Conservation (phyloP, 2,888 invertebrate species). For the Cataglyphis livida region DNA sequence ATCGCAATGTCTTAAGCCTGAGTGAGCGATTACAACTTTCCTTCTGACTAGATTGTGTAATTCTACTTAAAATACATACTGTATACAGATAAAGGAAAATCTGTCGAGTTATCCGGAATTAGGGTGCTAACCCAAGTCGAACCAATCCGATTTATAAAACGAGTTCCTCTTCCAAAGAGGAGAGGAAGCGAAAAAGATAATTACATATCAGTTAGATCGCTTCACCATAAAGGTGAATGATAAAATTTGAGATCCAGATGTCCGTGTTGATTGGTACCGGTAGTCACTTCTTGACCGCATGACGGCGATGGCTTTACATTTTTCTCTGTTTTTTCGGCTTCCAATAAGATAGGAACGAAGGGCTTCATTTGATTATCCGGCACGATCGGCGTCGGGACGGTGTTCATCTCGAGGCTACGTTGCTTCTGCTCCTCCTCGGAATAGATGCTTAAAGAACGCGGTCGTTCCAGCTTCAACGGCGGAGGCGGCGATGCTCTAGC, state of each 20-base stretch:
- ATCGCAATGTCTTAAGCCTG: not conserved
- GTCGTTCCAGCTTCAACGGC: slow-evolving; percentile 79
- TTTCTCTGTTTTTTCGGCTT: slow-evolving; percentile 67
- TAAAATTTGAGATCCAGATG: slow-evolving; percentile 92
- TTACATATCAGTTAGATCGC: not conserved
- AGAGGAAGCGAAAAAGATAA: not conserved
- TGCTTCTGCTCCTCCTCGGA: slow-evolving; percentile 81
- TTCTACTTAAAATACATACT: not conserved
- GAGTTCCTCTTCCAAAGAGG: not conserved
- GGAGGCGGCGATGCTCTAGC: slow-evolving; percentile 45
- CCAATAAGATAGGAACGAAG: slow-evolving; percentile 68
- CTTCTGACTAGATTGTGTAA: not conserved
- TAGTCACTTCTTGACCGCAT: slow-evolving; percentile 80
- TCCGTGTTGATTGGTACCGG: slow-evolving; percentile 85
- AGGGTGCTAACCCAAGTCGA: not conserved
- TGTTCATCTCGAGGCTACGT: slow-evolving; percentile 74
- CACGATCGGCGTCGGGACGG: slow-evolving; percentile 76
- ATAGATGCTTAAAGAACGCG: slow-evolving; percentile 81
- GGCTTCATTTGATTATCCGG: slow-evolving; percentile 73
- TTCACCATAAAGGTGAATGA: slow-evolving; percentile 92
- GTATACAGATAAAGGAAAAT: not conserved
- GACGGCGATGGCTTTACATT: slow-evolving; percentile 77
- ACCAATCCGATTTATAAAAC: not conserved
- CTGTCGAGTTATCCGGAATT: not conserved
- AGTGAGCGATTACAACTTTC: not conserved